Evolutionary conservation across 2,888 invertebrate genomes (phyloP), one percentile per base, ranked within the genome.

Genomic region (Drosophila trichaetosa): DNA sequence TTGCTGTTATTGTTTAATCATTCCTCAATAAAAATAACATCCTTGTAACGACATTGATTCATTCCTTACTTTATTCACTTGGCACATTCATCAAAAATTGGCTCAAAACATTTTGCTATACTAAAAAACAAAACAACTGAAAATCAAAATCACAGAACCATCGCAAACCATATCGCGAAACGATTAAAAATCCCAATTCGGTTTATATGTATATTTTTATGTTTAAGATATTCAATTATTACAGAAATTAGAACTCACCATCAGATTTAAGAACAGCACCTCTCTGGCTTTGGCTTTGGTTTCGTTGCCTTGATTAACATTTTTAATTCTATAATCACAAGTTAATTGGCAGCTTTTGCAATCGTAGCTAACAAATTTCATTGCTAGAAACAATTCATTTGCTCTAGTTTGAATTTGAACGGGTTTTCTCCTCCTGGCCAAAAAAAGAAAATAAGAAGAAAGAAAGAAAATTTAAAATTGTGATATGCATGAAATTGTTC

Each of bases 401-500:
- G 46, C 40, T 33, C 31, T 31, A 56, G 27, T 29, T 52, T 27
- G 27, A 31, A 16, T 34, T 38, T 59, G 46, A 38, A 46, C 18
- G 59, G 46, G 29, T 29, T 52, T 0, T 34, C 24, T 54, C 68
- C 46, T 16, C 16, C 16, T 46, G 16, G 46, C 11, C 7, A n/a
- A 16, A 8, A 2, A 18, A 34, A 40, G 13, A 21, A 27, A 40
- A 13, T 6, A 16, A 13, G 24, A 62, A 54, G 18, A 33, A 66
- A 54, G 56, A 58, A 8, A 48, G 34, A 33, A 69, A 70, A 13
- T 21, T 16, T 16, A 27, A 36, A 56, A 67, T 67, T 82, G 71
- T 71, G 74, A 86, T 87, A 82, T 92, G 93, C 93, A 93, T 93
- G 93, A 82, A 85, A 74, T 90, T 91, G 91, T 92, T 92, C 89